These are phyloP conservation scores for Hoplias malabaricus DNA, from an alignment of 2,113 vertebrate species.

Conservation along the genomic window DNA sequence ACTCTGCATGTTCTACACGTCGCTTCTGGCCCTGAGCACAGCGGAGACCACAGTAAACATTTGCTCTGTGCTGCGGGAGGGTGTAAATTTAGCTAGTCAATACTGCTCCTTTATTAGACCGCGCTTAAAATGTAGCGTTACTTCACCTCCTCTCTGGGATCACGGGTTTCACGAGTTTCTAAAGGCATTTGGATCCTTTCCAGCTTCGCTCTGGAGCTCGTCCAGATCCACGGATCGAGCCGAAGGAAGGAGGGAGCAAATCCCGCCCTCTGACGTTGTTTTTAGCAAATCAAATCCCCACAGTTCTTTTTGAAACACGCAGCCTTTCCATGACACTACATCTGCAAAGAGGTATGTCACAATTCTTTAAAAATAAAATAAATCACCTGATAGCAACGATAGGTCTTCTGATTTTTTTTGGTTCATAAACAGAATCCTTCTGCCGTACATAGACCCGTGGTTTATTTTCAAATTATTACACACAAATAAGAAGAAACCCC, in stretches of 20 bases:
- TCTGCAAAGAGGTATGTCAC: no score
- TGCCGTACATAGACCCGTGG: no score
- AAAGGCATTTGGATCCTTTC: not conserved
- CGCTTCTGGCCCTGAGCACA: not conserved
- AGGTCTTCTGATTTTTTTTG: no score
- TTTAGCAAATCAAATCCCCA: no score
- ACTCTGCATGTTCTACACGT: not conserved
- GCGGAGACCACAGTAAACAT: not conserved
- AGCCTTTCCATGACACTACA: not conserved
- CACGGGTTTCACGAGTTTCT: not conserved
- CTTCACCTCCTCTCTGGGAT: not conserved
- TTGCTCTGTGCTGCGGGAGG: not conserved
- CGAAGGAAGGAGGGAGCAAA: not conserved
- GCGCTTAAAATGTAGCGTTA: not conserved
- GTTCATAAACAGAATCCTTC: no score
- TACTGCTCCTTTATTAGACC: not conserved
- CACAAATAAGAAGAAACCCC: no score
- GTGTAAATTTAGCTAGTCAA: not conserved
- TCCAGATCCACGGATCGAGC: not conserved
- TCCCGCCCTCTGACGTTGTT: no score
- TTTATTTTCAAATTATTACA: no score
- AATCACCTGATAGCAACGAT: no score
- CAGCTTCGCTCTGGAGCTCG: not conserved
- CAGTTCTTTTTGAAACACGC: not conserved
- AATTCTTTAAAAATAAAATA: no score